phyloP scores from a whole-genome alignment of 2,113 vertebrate genomes.

The Mellivora capensis region DNA sequence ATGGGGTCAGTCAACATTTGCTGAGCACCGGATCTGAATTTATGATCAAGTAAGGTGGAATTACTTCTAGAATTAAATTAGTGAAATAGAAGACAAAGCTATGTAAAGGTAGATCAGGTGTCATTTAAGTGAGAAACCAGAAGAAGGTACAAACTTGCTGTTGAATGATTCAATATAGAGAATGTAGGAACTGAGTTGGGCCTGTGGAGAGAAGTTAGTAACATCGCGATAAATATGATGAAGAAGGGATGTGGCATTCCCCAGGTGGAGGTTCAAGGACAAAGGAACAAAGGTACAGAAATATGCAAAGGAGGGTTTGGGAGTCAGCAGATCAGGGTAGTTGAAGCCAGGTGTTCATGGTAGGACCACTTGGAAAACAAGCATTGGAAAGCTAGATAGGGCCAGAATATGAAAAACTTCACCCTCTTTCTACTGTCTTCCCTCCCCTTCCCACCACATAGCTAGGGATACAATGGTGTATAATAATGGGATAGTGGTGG shows the following conservation, averaged over 20 bases:
- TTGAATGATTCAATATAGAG: neutral
- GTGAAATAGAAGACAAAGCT: neutral
- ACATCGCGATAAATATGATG: neutral
- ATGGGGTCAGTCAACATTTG: neutral
- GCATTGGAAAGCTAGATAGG: neutral
- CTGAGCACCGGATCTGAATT: neutral
- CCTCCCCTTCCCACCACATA: neutral
- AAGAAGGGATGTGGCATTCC: neutral
- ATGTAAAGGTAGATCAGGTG: neutral
- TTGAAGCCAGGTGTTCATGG: neutral
- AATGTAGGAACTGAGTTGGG: neutral
- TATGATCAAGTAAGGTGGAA: neutral
- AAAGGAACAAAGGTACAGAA: neutral
- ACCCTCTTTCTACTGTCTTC: neutral
- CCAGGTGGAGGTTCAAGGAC: neutral
- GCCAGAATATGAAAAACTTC: neutral
- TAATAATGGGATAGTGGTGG: neutral
- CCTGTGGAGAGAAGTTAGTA: neutral
- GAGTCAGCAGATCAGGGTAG: neutral
- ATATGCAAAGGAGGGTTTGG: neutral
- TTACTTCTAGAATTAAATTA: neutral
- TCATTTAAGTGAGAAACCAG: neutral
- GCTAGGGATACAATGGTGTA: neutral
- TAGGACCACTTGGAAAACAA: neutral
- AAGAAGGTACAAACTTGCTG: neutral